Evolutionary conservation across 2,113 vertebrate genomes (phyloP), one percentile per base, ranked within the genome.

Genomic region (Lota lota): DNA sequence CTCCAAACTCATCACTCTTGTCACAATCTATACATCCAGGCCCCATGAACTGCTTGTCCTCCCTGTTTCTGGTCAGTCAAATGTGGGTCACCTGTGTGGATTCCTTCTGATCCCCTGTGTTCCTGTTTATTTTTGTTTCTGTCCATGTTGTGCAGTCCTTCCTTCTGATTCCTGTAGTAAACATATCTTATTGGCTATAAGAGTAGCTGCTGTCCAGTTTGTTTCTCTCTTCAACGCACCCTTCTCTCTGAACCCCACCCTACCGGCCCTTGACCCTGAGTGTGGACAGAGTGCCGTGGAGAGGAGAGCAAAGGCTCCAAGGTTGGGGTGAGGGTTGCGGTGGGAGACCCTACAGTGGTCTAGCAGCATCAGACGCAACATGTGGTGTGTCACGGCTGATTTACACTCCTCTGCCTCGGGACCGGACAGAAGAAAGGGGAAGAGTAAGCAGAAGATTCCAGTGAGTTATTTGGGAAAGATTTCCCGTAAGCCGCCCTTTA

Each of bases 391-490:
- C 16, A 56, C 53, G 16, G 53, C 53, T n/a, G 53, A n/a, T n/a
- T 56, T n/a, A 56, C 53, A 18, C 53, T 56, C 53, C 40, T 10
- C 40, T 47, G 40, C 40, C 40, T 47, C 40, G 40, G 40, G 12
- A 47, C 40, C 53, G 53, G 53, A 3, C 53, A n/a, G 53, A 18
- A 5, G 53, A 17, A 16, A 56, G 15, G 18, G 14, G 18, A 56
- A 56, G 15, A 17, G 18, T 56, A 17, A n/a, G 53, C 53, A 18
- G 53, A 18, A 56, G 15, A 56, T 91, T 90, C 89, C 85, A 75
- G 16, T 56, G 53, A 56, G 53, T 56, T 56, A 3, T 5, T 1
- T 53, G 59, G 57, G 28, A 22, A 17, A 22, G 64, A 62, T 40
- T 40, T 50, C 71, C 56, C 73, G 54, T 67, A 72, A 58, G 47